Conservation (phyloP, 2,113 vertebrate species). For the Passer domesticus region DNA sequence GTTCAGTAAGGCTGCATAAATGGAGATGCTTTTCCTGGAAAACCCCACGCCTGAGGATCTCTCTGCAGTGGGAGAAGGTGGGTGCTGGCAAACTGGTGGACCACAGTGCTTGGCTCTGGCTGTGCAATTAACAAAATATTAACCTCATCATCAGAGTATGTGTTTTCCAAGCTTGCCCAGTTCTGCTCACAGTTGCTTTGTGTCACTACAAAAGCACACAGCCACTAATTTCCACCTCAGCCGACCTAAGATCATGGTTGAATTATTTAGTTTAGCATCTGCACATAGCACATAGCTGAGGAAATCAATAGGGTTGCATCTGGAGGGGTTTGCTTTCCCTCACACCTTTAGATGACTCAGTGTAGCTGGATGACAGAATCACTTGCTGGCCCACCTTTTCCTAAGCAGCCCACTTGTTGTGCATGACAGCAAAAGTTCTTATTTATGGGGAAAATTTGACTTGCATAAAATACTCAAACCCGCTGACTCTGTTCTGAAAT, state of each 20-base stretch:
- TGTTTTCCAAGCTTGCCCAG: neutral
- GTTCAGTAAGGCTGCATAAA: neutral
- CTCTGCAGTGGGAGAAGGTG: neutral
- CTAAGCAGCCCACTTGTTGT: neutral
- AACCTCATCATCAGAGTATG: neutral
- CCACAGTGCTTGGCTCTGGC: neutral
- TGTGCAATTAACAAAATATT: neutral
- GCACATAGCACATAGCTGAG: neutral
- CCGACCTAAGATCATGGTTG: neutral
- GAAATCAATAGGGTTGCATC: neutral
- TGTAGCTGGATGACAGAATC: neutral
- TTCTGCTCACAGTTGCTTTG: neutral
- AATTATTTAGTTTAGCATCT: neutral
- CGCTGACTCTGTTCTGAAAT: neutral
- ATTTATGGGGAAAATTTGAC: neutral
- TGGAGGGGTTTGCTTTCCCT: neutral
- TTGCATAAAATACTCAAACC: neutral
- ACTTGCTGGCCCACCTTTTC: neutral
- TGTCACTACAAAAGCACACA: neutral
- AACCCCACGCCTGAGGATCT: neutral
- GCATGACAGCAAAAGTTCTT: neutral
- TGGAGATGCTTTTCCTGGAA: neutral
- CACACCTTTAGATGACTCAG: neutral
- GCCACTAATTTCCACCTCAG: neutral
- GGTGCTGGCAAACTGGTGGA: neutral